Conservation (phyloP, 2,113 vertebrate species). For the Muntiacus reevesi region DNA sequence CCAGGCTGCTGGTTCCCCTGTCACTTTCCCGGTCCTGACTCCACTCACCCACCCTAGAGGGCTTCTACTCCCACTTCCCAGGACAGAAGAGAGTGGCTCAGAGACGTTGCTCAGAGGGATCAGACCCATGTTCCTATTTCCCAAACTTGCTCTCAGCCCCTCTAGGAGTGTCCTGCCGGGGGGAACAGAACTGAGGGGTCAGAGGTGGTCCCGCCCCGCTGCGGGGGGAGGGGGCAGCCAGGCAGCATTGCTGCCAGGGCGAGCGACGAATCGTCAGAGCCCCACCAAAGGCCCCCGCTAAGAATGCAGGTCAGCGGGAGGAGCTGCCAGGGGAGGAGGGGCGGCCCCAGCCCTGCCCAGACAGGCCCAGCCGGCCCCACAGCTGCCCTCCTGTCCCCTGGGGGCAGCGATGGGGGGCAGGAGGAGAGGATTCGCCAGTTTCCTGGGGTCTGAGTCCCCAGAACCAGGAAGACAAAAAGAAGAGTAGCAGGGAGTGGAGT, state of each 20-base stretch:
- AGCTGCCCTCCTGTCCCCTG: constrained; percentile 60
- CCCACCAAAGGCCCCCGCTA: constrained; percentile 67
- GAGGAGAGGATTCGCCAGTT: background rate
- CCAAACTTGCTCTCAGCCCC: background rate
- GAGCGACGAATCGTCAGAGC: constrained; percentile 11
- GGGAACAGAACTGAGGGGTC: background rate
- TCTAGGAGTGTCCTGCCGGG: background rate
- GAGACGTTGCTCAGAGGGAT: background rate
- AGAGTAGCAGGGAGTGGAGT: background rate
- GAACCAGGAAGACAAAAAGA: constrained; percentile 20
- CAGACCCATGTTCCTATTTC: constrained; percentile 4
- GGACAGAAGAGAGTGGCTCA: background rate
- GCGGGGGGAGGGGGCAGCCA: background rate
- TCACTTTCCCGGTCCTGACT: constrained; percentile 25
- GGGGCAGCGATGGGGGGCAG: background rate
- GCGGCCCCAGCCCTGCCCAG: constrained; percentile 63
- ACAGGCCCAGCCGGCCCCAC: constrained; percentile 68
- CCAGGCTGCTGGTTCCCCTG: background rate
- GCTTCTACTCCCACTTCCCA: background rate
- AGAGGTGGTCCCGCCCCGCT: background rate
- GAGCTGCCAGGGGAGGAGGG: constrained; percentile 45
- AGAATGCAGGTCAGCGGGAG: constrained; percentile 73
- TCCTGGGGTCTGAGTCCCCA: constrained; percentile 35
- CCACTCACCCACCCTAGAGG: background rate
- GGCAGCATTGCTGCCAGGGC: constrained; percentile 17